These are phyloP conservation scores for Spondyliosoma cantharus DNA, from an alignment of 2,797 vertebrate species.

Conservation along the genomic window DNA sequence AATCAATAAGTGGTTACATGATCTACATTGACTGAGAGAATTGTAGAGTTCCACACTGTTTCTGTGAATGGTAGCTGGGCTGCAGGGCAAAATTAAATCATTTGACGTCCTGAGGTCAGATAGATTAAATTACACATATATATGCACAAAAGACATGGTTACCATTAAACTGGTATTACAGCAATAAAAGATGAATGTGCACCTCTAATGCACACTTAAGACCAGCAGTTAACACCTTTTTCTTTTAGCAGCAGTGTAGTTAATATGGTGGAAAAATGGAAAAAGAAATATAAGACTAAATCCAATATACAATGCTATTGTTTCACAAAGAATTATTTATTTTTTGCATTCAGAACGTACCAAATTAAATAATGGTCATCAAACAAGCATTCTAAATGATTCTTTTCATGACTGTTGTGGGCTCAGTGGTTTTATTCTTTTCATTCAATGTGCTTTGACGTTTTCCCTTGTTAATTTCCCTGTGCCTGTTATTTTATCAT, in stretches of 20 bases:
- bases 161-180: conserved; percentile 2
- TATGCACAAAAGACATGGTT: neutral
- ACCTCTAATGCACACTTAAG: neutral
- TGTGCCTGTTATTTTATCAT: neutral
- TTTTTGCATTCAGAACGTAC: neutral
- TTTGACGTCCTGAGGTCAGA: neutral
- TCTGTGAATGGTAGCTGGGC: neutral
- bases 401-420: neutral
- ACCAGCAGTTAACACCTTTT: neutral
- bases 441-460: neutral
- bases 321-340: neutral
- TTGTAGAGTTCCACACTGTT: neutral
- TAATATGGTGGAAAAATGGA: conserved; percentile 10
- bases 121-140: neutral
- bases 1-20: neutral
- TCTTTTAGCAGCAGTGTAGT: neutral
- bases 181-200: neutral
- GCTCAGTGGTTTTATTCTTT: neutral
- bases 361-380: neutral
- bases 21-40: neutral
- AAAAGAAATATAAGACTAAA: neutral
- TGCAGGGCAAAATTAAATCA: conserved; percentile 12
- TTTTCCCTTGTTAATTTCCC: neutral
- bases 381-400: neutral
- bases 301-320: neutral